Evolutionary conservation across 2,888 invertebrate genomes (phyloP), one percentile per base, ranked within the genome.

Genomic region (Drosophila subsilvestris): DNA sequence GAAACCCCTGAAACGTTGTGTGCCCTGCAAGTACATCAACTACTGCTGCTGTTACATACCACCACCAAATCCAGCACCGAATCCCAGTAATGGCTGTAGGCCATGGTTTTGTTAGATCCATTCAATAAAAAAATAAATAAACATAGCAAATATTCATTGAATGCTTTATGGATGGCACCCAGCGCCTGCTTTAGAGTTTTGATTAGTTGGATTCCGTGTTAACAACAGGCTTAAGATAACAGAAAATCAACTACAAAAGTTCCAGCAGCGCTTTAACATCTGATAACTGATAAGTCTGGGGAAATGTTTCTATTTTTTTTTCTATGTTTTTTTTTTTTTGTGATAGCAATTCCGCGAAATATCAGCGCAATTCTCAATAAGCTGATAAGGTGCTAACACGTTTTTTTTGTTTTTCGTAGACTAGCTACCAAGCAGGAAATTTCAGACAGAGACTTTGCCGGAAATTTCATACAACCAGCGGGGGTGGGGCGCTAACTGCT

Each of bases 331-430:
- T 37, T 37, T 7, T 1, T 18, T 59, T 3, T 6, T 54, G 10
- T 43, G 70, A 68, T 68, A 59, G 32, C 42, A 17, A 51, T 53
- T 59, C 60, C 29, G 25, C 22, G 70, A 68, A 68, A 25, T 67
- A 20, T 60, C 17, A n/a, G 25, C 44, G 25, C 27, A 66, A 63
- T 80, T 72, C 61, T 51, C 37, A 69, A 71, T 57, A 75, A 54
- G 8, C 44, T 62, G 80, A 79, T 75, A 84, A 57, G 48, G 43
- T 5, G 37, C 37, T n/a, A 49, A n/a, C 58, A 60, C 48, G 55
- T 57, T 66, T 25, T 25, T 25, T 61, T 57, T 66, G 5, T 25
- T 25, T 61, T 51, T 68, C 6, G 14, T 37, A 37, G 37, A n/a
- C 37, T n/a, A 14, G 7, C 37, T 1, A 37, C 14, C 14, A 14